phyloP scores from a whole-genome alignment of 2,113 vertebrate genomes.

The Stegastes partitus region DNA sequence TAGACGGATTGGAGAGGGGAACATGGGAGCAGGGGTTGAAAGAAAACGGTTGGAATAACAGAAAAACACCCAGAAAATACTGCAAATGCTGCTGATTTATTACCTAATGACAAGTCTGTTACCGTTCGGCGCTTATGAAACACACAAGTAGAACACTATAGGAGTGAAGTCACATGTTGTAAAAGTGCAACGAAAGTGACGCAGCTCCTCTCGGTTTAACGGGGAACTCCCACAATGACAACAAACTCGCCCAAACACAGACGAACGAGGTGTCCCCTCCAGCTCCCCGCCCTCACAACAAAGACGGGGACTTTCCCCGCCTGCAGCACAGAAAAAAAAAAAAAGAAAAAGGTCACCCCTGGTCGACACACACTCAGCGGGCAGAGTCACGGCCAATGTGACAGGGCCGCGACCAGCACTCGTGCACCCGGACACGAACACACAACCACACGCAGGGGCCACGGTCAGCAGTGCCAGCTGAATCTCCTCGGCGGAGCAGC shows the following conservation, averaged over 20 bases:
- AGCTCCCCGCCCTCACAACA: conserved; percentile 21
- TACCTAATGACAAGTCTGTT: background rate
- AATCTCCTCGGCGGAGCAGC: conserved; percentile 54
- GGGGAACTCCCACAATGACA: conserved; percentile 58
- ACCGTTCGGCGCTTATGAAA: background rate
- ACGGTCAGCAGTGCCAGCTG: conserved; percentile 61
- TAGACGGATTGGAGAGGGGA: too few relatives aligned
- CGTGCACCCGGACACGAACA: conserved; percentile 28
- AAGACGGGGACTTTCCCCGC: conserved; percentile 76
- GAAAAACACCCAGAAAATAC: too few relatives aligned
- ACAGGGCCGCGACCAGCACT: conserved; percentile 48
- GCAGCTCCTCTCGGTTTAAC: background rate
- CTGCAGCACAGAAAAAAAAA: conserved; percentile 35
- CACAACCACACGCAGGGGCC: conserved; percentile 17
- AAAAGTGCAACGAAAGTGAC: conserved; percentile 23
- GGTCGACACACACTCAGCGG: conserved; percentile 52
- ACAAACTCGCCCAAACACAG: conserved; percentile 50
- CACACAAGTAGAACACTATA: background rate
- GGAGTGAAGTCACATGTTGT: background rate
- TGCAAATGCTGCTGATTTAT: background rate
- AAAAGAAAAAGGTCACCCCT: conserved; percentile 54
- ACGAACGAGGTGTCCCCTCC: conserved; percentile 58
- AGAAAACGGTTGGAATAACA: too few relatives aligned
- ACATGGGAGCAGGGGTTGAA: too few relatives aligned
- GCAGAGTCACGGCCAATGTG: conserved; percentile 57